Evolutionary conservation across 2,888 invertebrate species (phyloP), one percentile per base, ranked within the genome.

Genomic region (Caenorhabditis japonica): DNA sequence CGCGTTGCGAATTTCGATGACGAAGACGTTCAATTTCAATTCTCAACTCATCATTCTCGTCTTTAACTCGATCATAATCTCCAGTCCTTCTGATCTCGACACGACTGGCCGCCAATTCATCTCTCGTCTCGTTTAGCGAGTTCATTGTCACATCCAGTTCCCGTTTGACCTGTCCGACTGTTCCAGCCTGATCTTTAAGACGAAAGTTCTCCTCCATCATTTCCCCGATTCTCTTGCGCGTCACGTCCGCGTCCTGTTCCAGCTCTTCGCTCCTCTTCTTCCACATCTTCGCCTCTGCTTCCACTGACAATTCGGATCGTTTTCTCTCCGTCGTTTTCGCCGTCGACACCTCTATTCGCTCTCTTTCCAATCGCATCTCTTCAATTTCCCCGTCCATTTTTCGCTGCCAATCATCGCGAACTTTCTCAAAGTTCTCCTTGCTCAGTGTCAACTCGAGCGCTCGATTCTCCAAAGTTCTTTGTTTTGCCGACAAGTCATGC

Each of bases 381-480:
- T 75, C 75, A 27, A 53, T n/a, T n/a, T 75, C 70, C 1, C 12
- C 27, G 4, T 60, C 64, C 44, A 70, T 44, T 30, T 60, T 59
- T 23, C 60, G 46, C 41, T 47, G 72, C 66, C 46, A 64, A 19
- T 79, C 79, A 1, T 62, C 62, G 36, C 62, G 36, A 10, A 44
- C 43, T 34, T 68, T 71, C 12, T 79, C 76, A 34, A 77, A 73
- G 36, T 75, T 66, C 36, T 77, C 73, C 38, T 61, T 75, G 27
- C 56, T 72, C 30, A 55, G 36, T 15, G 59, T 27, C 23, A 79
- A 36, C 38, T 79, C 79, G 12, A 70, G 38, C n/a, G 60, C 36
- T 46, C 75, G 51, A 60, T 66, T 75, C 39, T 77, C 76, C 19
- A 66, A 43, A 8, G 43, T 70, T 53, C 55, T 52, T 17, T 44